phyloP scores from a whole-genome alignment of 2,888 invertebrate genomes.

The Pheosia gnoma region DNA sequence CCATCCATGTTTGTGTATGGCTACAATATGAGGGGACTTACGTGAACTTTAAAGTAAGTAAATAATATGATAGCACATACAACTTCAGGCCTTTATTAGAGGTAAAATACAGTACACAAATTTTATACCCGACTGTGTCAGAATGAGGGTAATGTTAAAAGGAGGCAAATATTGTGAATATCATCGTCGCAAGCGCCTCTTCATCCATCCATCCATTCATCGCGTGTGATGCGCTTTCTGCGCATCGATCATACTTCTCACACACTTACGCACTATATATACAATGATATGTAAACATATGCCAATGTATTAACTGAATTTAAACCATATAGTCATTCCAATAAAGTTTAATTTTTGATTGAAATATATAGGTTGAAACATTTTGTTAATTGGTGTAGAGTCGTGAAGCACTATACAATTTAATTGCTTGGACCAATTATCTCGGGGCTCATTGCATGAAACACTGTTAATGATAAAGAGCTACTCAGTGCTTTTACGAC shows the following conservation, averaged over 20 bases:
- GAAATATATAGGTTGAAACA: neutral
- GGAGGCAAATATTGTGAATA: no score
- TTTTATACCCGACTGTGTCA: no score
- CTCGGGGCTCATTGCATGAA: slow-evolving; percentile 13
- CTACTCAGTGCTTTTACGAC: neutral
- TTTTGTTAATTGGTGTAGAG: neutral
- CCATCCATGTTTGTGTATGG: no score
- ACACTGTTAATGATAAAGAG: neutral
- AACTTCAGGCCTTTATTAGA: no score
- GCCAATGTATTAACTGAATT: neutral
- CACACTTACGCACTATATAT: slow-evolving; percentile 13
- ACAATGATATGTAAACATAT: slow-evolving; percentile 1
- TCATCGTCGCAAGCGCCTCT: no score
- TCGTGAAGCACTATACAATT: neutral
- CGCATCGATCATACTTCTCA: slow-evolving; percentile 12
- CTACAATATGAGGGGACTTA: no score
- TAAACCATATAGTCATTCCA: neutral
- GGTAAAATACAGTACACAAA: no score
- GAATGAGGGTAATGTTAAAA: no score
- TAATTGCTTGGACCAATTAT: slow-evolving; percentile 21
- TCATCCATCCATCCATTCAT: slow-evolving; percentile 2
- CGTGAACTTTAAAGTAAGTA: no score
- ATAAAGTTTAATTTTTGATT: neutral
- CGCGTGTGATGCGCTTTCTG: slow-evolving; percentile 43
- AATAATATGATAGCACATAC: no score